Percentiles rank a stretch among this genome's conserved stretches.
Conservation (phyloP, 2,797 vertebrate species). For the Enteromius trimaculatus region DNA sequence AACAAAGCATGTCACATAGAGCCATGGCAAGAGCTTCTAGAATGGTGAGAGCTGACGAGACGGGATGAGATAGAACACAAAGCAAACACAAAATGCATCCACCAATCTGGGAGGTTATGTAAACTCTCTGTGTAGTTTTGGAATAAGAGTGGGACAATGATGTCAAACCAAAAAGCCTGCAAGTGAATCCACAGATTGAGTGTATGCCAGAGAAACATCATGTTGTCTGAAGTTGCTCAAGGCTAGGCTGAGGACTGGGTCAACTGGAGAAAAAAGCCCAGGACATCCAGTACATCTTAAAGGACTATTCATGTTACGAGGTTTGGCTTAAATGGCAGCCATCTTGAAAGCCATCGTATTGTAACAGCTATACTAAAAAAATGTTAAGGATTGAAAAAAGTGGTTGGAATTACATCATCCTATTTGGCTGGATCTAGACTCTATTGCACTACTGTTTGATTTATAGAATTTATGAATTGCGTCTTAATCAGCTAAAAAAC, state of each 20-base stretch:
- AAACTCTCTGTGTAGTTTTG: constrained; percentile 41
- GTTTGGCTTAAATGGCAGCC: constrained; percentile 9
- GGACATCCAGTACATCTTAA: not conserved
- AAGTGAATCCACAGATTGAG: constrained; percentile 16
- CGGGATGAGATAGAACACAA: constrained; percentile 24
- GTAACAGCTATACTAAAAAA: not conserved
- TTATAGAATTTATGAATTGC: too few relatives aligned
- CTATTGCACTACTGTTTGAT: not conserved
- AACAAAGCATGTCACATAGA: not conserved
- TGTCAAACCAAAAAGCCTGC: constrained; percentile 40
- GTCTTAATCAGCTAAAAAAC: not conserved
- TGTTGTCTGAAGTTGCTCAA: not conserved
- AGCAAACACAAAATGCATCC: constrained; percentile 46
- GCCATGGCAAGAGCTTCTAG: not conserved
- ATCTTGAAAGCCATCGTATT: constrained; percentile 15
- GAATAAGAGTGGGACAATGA: constrained; percentile 25
- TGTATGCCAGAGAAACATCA: constrained; percentile 23
- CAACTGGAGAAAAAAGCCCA: not conserved
- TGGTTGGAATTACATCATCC: not conserved
- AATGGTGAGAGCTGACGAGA: constrained; percentile 4
- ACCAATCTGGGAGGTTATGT: constrained; percentile 39
- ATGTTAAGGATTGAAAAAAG: not conserved
- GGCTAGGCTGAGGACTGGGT: not conserved
- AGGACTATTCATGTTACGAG: not conserved
- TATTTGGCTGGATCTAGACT: not conserved